Conservation (phyloP, 2,113 vertebrate genomes). For the Psilopogon haemacephalus region DNA sequence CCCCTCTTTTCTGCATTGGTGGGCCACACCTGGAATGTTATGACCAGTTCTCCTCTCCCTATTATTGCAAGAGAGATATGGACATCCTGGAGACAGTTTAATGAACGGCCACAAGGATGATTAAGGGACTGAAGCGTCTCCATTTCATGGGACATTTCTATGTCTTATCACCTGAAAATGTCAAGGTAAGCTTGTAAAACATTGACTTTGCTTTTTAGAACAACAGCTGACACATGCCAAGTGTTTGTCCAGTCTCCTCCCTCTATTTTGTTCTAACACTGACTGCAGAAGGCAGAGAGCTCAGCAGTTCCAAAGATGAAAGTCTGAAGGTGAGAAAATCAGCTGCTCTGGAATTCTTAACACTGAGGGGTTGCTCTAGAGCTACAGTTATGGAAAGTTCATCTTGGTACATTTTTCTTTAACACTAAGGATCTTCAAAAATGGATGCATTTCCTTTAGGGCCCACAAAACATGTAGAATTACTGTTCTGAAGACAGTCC, state of each 20-base stretch:
- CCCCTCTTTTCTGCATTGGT: too few relatives aligned
- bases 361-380: neutral
- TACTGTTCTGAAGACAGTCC: neutral
- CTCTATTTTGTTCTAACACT: neutral
- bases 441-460: neutral
- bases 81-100: neutral
- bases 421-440: neutral
- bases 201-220: neutral
- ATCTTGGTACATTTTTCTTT: neutral
- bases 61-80: neutral
- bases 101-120: rapidly evolving
- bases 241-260: neutral
- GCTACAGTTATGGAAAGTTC: neutral
- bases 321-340: neutral
- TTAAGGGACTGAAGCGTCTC: neutral
- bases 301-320: neutral
- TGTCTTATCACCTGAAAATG: neutral
- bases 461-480: neutral
- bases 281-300: neutral
- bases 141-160: neutral
- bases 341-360: neutral
- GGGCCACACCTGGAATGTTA: neutral
- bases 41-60: neutral
- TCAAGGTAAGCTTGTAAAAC: neutral
- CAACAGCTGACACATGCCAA: neutral